phyloP scores from a whole-genome alignment of 1,140 invertebrate species.

The Drosophila truncata region DNA sequence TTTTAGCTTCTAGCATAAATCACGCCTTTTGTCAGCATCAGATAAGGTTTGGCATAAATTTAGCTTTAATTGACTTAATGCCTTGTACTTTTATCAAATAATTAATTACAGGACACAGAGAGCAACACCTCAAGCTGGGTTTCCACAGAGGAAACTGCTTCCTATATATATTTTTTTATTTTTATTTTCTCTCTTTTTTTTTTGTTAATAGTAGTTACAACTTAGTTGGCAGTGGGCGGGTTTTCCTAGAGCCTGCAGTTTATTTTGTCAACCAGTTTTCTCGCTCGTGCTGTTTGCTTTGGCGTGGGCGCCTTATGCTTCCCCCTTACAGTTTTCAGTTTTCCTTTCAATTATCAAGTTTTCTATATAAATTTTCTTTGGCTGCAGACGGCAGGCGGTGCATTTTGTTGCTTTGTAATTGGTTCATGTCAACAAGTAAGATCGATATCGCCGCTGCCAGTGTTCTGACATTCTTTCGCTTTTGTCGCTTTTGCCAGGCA shows the following conservation, averaged over 20 bases:
- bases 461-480: constrained; percentile 30
- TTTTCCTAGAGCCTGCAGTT: constrained; percentile 25
- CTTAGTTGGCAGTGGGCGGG: constrained; percentile 24
- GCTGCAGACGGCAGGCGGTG: constrained; percentile 41
- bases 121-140: constrained; percentile 9
- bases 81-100: constrained; percentile 80
- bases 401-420: constrained; percentile 77
- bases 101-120: constrained; percentile 63
- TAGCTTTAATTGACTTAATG: constrained; percentile 80
- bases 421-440: constrained; percentile 66
- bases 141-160: constrained; percentile 7
- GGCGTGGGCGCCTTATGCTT: constrained; percentile 14
- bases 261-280: constrained; percentile 35
- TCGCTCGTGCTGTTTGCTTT: constrained; percentile 10
- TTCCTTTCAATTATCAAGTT: constrained; percentile 71
- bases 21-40: constrained; percentile 78
- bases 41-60: constrained; percentile 76
- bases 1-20: constrained; percentile 47
- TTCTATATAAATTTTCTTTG: constrained; percentile 65
- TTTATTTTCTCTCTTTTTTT: constrained; percentile 2
- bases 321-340: constrained; percentile 4
- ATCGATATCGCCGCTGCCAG: constrained; percentile 65
- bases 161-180: constrained; percentile 12
- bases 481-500: constrained; percentile 45
- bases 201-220: constrained; percentile 1